Percentiles rank a stretch among this genome's conserved stretches.
Conservation (phyloP, 2,113 vertebrate genomes). For the Dolichallabes microphthalmus region DNA sequence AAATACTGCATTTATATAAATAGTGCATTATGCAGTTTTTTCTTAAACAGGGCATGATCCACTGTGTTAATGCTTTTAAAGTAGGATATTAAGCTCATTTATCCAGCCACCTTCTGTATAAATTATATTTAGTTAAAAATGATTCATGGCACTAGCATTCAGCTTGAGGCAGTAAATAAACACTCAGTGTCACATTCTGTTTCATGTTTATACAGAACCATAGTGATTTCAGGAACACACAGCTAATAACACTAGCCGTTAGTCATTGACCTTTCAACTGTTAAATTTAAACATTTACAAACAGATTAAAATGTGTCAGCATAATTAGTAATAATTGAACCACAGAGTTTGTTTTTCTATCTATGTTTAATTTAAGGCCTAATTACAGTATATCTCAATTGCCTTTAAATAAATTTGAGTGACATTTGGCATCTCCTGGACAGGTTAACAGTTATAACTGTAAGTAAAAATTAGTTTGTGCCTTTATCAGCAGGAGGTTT, state of each 20-base stretch:
- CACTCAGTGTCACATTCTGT: constrained; percentile 1
- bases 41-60: background rate
- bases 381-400: background rate
- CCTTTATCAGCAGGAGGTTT: background rate
- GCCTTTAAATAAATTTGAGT: background rate
- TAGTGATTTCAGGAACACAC: background rate
- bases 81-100: background rate
- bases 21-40: background rate
- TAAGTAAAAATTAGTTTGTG: background rate
- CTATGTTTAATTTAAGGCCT: background rate
- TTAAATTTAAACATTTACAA: constrained; percentile 7
- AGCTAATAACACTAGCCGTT: background rate
- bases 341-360: background rate
- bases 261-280: constrained; percentile 10
- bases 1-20: background rate
- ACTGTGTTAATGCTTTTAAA: background rate
- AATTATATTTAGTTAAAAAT: constrained; percentile 11
- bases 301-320: background rate
- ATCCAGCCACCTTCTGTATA: constrained; percentile 16
- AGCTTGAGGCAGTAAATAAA: constrained; percentile 24
- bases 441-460: background rate
- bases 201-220: background rate
- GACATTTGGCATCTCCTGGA: background rate
- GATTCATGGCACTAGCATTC: background rate
- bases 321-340: background rate